A percentile compares a stretch with the other conserved stretches of the same genome.
Conservation (phyloP, 2,113 vertebrate genomes). For the Psammodynastes pulverulentus region DNA sequence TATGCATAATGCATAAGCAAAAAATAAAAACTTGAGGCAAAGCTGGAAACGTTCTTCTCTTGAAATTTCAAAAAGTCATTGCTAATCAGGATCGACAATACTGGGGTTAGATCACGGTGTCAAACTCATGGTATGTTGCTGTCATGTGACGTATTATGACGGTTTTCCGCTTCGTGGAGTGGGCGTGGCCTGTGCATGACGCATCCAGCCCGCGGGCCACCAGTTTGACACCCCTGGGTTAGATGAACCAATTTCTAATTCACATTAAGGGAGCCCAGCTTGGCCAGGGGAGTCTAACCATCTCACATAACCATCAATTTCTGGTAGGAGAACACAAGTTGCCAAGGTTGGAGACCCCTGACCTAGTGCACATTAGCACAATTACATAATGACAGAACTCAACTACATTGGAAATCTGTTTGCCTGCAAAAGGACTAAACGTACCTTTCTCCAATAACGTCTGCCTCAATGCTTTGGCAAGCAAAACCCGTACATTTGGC, state of each 20-base stretch:
- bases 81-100: not conserved
- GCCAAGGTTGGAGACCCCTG: too few relatives aligned
- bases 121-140: too few relatives aligned
- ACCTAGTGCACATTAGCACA: accelerated
- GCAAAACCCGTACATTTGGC: conserved; percentile 82
- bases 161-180: too few relatives aligned
- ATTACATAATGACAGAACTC: not conserved
- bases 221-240: not conserved
- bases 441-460: conserved; percentile 84
- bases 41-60: not conserved
- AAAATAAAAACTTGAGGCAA: not conserved
- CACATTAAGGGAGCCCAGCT: not conserved
- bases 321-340: not conserved
- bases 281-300: not conserved
- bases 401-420: accelerated
- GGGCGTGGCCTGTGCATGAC: too few relatives aligned
- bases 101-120: not conserved
- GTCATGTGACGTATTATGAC: too few relatives aligned
- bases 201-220: too few relatives aligned
- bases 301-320: not conserved
- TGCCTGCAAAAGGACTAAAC: not conserved
- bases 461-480: conserved; percentile 84
- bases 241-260: not conserved
- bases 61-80: not conserved
- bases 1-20: not conserved